Percentiles rank a stretch among this genome's conserved stretches.
Conservation (phyloP, 1,140 invertebrate genomes). For the Lanistes nyassanus region DNA sequence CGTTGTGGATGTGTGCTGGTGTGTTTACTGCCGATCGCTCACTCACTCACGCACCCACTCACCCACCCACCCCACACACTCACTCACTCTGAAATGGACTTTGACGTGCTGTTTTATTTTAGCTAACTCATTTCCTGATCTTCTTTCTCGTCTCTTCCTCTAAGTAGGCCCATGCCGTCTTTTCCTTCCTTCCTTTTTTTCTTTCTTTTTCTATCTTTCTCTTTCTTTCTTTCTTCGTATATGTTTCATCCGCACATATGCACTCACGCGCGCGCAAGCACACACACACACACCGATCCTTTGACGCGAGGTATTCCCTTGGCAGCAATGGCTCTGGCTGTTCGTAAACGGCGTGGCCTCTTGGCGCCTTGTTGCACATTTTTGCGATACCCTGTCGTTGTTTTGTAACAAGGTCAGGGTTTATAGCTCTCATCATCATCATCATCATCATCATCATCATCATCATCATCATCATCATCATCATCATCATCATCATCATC, state of each 20-base stretch:
- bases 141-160: background rate
- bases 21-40: background rate
- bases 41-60: background rate
- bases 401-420: no score
- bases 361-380: no score
- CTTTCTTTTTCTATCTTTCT: constrained; percentile 11
- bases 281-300: no score
- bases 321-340: no score
- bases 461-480: constrained; percentile 26
- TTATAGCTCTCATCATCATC: constrained; percentile 4
- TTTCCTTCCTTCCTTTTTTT: background rate
- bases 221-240: constrained; percentile 11
- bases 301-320: no score
- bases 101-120: no score
- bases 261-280: no score
- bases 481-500: constrained; percentile 6
- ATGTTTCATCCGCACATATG: no score
- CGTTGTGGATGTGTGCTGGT: background rate
- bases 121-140: no score
- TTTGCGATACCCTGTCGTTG: no score
- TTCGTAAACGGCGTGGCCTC: no score
- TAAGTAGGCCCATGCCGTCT: background rate
- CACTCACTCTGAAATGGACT: constrained; percentile 13
- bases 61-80: background rate
- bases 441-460: constrained; percentile 18